Conservation (phyloP, 1,140 invertebrate species). For the Caenorhabditis tropicalis region DNA sequence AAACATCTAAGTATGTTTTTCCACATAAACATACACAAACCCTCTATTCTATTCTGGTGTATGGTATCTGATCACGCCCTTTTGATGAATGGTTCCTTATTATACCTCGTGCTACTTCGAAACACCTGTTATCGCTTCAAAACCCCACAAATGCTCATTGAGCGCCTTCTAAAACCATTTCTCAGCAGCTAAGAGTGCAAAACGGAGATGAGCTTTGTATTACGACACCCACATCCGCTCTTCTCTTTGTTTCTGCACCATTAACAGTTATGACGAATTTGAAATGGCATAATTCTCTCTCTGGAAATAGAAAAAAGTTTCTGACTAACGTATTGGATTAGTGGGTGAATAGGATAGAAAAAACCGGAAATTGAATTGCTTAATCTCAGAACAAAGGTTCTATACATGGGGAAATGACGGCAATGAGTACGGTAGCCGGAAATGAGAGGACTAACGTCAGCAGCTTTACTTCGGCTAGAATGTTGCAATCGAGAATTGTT, state of each 20-base stretch:
- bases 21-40: no score
- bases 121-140: neutral
- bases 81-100: neutral
- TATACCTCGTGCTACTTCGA: neutral
- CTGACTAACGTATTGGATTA: neutral
- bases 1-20: no score
- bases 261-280: no score
- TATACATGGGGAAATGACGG: neutral
- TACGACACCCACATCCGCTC: neutral
- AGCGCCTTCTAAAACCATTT: neutral
- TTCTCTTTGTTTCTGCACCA: neutral
- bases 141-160: neutral
- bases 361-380: neutral
- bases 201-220: neutral
- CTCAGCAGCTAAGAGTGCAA: neutral
- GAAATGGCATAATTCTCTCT: no score
- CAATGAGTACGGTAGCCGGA: neutral
- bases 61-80: neutral
- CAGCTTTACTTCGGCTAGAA: no score
- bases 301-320: neutral
- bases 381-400: neutral
- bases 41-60: neutral
- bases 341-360: neutral
- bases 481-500: no score
- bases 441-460: neutral